Evolutionary conservation across 1,140 invertebrate species (phyloP).

Genomic region (Anadara kagoshimensis): DNA sequence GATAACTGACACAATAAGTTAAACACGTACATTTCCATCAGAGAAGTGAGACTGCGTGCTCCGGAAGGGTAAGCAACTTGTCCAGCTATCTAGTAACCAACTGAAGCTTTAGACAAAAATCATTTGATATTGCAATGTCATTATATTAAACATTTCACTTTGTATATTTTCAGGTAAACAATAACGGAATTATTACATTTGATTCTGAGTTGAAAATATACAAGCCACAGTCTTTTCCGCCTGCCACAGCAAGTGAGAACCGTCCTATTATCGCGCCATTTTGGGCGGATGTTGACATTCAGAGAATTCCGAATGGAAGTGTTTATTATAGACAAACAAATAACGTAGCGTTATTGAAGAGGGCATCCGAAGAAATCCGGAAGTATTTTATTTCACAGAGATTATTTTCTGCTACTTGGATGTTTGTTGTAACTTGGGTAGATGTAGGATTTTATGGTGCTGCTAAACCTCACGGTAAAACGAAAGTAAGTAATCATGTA

Average conservation of each 20-base stretch:
- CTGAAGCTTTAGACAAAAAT: too few species aligned
- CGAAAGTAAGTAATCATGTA: conserved; percentile 37
- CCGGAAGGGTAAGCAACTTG: too few species aligned
- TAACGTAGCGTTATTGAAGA: conserved; percentile 34
- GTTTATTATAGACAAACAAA: conserved; percentile 53
- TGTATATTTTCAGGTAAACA: conserved; percentile 57
- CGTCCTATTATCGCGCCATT: conserved; percentile 56
- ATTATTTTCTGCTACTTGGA: conserved; percentile 55
- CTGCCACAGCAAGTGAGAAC: conserved; percentile 26
- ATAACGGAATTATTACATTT: conserved; percentile 63
- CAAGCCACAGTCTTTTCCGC: conserved; percentile 53
- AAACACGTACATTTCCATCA: too few species aligned
- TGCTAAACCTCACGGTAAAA: conserved; percentile 18
- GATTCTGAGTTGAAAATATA: conserved; percentile 46
- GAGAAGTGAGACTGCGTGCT: too few species aligned
- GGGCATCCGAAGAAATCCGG: conserved; percentile 46
- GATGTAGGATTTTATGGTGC: conserved; percentile 61
- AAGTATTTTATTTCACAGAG: conserved; percentile 40
- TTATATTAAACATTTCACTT: neutral
- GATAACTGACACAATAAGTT: too few species aligned
- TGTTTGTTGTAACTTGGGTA: conserved; percentile 61
- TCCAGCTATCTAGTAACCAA: too few species aligned
- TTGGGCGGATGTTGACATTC: conserved; percentile 57
- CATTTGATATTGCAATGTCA: neutral
- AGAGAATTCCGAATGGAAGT: conserved; percentile 30